Percentiles rank a stretch among this genome's conserved stretches.
These are phyloP conservation scores for Oreochromis tanganicae DNA, from an alignment of 2,113 vertebrate species.

Conservation along the genomic window DNA sequence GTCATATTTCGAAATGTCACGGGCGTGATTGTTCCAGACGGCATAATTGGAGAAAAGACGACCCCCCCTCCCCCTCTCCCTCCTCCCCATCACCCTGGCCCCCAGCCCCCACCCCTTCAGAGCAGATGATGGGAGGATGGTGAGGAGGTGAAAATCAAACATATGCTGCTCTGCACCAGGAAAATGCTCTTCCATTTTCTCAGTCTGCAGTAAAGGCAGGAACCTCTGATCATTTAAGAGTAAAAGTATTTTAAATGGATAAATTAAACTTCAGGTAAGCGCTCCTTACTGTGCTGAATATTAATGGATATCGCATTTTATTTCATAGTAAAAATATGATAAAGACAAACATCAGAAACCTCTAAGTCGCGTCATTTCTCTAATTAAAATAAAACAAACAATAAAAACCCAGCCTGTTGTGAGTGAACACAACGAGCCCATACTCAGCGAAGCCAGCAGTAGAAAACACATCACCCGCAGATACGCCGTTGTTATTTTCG, in stretches of 20 bases:
- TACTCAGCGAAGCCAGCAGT: neutral
- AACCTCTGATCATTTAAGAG: neutral
- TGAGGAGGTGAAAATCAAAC: conserved; percentile 20
- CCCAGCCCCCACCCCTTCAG: neutral
- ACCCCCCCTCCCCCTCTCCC: neutral
- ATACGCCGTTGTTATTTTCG: neutral
- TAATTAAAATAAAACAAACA: neutral
- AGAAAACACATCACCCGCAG: neutral
- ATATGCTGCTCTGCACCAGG: conserved; percentile 15
- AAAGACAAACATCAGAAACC: neutral
- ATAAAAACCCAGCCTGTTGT: rapidly evolving
- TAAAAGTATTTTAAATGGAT: neutral
- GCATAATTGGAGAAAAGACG: conserved; percentile 73
- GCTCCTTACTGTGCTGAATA: neutral
- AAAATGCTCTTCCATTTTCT: neutral
- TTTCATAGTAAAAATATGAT: neutral
- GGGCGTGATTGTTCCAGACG: conserved; percentile 73
- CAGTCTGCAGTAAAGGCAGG: neutral
- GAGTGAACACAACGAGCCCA: neutral
- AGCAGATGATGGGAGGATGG: conserved; percentile 11
- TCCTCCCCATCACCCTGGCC: neutral
- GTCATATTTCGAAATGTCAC: conserved; percentile 79
- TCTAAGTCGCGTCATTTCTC: neutral
- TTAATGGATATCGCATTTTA: neutral
- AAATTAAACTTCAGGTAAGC: neutral